These are phyloP conservation scores for Cetoscarus ocellatus DNA, from an alignment of 2,797 vertebrate genomes.

Conservation along the genomic window DNA sequence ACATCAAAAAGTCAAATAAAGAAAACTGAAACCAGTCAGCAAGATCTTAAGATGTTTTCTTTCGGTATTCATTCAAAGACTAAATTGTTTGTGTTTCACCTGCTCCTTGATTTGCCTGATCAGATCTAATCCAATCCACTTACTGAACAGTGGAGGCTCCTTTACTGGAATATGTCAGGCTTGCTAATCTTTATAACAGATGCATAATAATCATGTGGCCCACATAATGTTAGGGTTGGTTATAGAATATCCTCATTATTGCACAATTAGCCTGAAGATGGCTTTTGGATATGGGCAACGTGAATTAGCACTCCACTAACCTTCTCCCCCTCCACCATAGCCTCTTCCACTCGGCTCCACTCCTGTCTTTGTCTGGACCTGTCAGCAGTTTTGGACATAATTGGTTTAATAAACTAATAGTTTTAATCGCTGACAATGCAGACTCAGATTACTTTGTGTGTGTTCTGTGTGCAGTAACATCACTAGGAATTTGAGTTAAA, in stretches of 20 bases:
- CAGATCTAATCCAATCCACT: too few species aligned
- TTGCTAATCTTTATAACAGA: constrained; percentile 1
- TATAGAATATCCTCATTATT: constrained; percentile 73
- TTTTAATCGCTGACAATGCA: constrained; percentile 38
- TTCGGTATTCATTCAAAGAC: too few species aligned
- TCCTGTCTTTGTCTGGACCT: constrained; percentile 32
- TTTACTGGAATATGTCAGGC: too few species aligned
- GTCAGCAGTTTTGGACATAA: constrained; percentile 61
- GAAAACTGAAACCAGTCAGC: too few species aligned
- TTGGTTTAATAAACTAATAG: constrained; percentile 55
- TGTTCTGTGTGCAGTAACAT: too few species aligned
- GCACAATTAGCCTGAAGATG: constrained; percentile 65
- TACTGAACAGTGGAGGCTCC: too few species aligned
- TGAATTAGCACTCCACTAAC: constrained; percentile 57
- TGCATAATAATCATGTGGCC: constrained; percentile 44
- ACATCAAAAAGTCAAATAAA: too few species aligned
- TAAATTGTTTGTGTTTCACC: too few species aligned
- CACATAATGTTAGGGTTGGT: constrained; percentile 28
- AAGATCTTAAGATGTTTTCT: too few species aligned
- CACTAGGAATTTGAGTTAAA: too few species aligned
- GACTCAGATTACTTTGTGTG: constrained; percentile 29
- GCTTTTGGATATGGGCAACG: constrained; percentile 48
- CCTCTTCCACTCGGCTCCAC: constrained; percentile 34
- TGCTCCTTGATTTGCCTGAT: too few species aligned
- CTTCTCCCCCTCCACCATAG: constrained; percentile 33